Conservation (phyloP, 2,113 vertebrate genomes). For the Penelope pileata region DNA sequence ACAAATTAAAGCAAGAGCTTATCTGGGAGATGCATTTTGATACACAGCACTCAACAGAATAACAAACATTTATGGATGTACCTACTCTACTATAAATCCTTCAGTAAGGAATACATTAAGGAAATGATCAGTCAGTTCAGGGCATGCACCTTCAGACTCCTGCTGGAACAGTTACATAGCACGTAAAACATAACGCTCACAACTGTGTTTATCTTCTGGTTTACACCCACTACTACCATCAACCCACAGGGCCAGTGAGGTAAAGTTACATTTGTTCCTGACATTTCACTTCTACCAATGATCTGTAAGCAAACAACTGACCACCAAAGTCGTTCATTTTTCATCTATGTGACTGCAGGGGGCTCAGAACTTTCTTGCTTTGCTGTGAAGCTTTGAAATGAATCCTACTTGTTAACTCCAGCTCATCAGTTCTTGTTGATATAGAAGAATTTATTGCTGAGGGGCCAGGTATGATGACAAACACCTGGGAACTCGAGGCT, state of each 20-base stretch:
- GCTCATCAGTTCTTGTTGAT: background rate
- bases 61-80: background rate
- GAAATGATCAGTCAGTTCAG: background rate
- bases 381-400: background rate
- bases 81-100: background rate
- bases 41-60: background rate
- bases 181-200: background rate
- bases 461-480: background rate
- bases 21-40: background rate
- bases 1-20: background rate
- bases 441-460: slow-evolving; percentile 1
- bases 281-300: background rate
- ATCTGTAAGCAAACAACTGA: background rate
- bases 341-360: rapidly evolving
- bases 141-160: background rate
- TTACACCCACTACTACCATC: background rate
- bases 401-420: background rate
- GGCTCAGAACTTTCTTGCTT: background rate
- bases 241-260: background rate
- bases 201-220: background rate
- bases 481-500: background rate
- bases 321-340: background rate
- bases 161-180: rapidly evolving
- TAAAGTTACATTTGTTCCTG: background rate
- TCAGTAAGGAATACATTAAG: background rate